A percentile compares a stretch with the other conserved stretches of the same genome.
Conservation (phyloP, 2,113 vertebrate genomes). For the Elgaria multicarinata region DNA sequence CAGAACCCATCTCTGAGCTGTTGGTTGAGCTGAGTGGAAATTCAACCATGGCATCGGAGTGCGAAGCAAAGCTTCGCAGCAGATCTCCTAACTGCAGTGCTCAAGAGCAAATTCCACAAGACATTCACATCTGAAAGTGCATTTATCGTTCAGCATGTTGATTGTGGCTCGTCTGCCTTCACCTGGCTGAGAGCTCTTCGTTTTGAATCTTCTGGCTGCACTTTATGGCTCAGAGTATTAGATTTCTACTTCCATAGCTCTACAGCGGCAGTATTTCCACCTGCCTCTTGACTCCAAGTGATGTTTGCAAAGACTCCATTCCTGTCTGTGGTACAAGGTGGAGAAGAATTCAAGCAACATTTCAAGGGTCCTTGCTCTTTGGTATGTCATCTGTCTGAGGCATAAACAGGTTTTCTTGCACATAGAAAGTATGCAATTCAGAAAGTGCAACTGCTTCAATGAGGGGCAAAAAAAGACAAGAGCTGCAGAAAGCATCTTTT, state of each 20-base stretch:
- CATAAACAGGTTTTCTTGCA: not conserved
- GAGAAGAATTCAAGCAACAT: conserved; percentile 10
- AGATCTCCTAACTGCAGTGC: not conserved
- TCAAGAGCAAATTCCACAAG: not conserved
- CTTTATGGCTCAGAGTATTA: not conserved
- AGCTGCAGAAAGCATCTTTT: not conserved
- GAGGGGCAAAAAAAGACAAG: conserved; percentile 24
- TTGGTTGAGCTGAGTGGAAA: not conserved
- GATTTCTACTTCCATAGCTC: not conserved
- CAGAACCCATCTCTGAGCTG: not conserved
- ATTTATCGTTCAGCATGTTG: not conserved
- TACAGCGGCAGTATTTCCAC: not conserved
- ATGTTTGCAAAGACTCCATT: not conserved
- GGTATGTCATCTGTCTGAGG: conserved; percentile 4
- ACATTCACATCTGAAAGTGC: not conserved
- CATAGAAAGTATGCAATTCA: not conserved
- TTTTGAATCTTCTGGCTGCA: not conserved
- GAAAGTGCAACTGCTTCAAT: not conserved
- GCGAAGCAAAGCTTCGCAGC: conserved; percentile 4
- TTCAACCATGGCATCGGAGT: not conserved
- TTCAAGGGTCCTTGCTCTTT: not conserved
- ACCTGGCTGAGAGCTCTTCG: not conserved
- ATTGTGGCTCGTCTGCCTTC: not conserved
- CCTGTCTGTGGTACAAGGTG: not conserved
- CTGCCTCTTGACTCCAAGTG: not conserved